Conservation (phyloP, 1,140 invertebrate genomes). For the Cydia splendana region DNA sequence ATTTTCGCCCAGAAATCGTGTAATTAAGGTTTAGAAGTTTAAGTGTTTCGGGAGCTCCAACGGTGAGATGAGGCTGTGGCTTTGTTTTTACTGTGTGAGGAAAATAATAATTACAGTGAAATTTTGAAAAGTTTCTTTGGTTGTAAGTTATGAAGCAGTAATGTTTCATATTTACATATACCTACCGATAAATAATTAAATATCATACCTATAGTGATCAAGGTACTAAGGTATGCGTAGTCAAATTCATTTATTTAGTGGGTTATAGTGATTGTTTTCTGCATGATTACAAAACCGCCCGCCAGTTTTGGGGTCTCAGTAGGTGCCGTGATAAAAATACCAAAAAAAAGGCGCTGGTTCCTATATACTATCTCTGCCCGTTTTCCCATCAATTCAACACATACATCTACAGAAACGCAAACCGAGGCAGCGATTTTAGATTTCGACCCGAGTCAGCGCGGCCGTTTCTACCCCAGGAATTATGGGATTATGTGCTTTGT, state of each 20-base stretch:
- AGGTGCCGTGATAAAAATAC: too few species aligned
- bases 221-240: too few species aligned
- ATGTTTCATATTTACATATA: too few species aligned
- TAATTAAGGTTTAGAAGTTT: slow-evolving; percentile 40
- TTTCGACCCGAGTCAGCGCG: slow-evolving; percentile 10
- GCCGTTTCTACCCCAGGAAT: not conserved
- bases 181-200: too few species aligned
- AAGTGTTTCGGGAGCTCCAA: not conserved
- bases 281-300: too few species aligned
- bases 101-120: not conserved
- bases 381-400: too few species aligned
- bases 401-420: not conserved
- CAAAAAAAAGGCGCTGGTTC: too few species aligned
- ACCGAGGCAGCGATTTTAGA: slow-evolving; percentile 25
- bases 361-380: too few species aligned
- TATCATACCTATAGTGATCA: too few species aligned
- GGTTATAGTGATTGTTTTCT: too few species aligned
- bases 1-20: slow-evolving; percentile 25
- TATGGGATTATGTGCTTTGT: slow-evolving; percentile 21
- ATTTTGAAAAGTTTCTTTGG: not conserved
- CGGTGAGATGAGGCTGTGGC: not conserved
- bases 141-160: not conserved
- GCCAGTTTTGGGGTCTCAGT: too few species aligned
- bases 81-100: not conserved
- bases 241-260: too few species aligned